Evolutionary conservation across 2,888 invertebrate species (phyloP).

Genomic region (Panopea generosa): DNA sequence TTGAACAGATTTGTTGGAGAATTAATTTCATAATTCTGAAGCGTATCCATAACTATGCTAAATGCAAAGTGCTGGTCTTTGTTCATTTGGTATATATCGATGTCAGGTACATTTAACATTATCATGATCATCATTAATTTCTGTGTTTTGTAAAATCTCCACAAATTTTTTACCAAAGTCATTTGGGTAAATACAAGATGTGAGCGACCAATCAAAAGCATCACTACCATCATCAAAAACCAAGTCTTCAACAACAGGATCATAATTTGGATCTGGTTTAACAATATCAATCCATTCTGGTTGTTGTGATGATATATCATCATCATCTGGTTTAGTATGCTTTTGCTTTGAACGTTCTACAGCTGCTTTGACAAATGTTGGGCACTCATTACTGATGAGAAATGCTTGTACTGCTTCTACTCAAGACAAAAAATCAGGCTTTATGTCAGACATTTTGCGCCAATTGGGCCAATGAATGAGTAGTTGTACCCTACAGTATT

Average conservation of each 20-base stretch:
- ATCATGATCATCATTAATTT: neutral
- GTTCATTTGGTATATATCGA: conserved; percentile 12
- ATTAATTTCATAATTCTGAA: conserved; percentile 12
- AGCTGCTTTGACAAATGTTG: conserved; percentile 59
- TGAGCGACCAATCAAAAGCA: neutral
- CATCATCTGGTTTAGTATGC: neutral
- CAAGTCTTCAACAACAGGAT: neutral
- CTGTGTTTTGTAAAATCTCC: too few species aligned
- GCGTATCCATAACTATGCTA: conserved; percentile 27
- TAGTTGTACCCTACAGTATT: conserved; percentile 47
- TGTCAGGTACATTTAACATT: conserved; percentile 13
- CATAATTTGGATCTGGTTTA: conserved; percentile 11
- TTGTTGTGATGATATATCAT: conserved; percentile 3
- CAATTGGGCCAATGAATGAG: conserved; percentile 63
- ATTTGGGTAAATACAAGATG: conserved; percentile 2
- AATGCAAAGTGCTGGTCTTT: conserved; percentile 29
- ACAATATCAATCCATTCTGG: conserved; percentile 27
- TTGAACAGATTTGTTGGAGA: conserved; percentile 28
- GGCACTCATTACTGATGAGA: conserved; percentile 28
- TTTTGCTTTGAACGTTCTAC: conserved; percentile 22
- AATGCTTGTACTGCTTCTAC: conserved; percentile 38
- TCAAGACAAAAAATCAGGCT: conserved; percentile 44
- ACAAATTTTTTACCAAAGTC: too few species aligned
- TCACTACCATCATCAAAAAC: conserved; percentile 10
- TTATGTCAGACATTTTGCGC: conserved; percentile 59